Percentiles rank a stretch among this genome's conserved stretches.
These are phyloP conservation scores for Leiothrix lutea DNA, from an alignment of 2,113 vertebrate genomes.

Conservation along the genomic window DNA sequence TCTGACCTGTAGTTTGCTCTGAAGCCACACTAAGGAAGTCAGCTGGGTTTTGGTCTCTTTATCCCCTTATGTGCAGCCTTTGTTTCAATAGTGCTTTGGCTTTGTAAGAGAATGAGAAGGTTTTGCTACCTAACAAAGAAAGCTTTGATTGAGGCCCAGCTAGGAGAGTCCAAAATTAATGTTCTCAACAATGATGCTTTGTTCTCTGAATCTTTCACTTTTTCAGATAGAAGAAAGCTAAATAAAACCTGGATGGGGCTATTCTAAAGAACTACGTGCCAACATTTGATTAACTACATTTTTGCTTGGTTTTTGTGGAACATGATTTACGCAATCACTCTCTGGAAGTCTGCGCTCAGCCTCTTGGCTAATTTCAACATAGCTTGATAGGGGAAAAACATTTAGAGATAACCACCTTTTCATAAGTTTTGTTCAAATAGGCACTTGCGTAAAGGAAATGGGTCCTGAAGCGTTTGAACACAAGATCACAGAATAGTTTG, in stretches of 20 bases:
- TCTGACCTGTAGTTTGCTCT: background rate
- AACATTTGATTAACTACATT: constrained; percentile 6
- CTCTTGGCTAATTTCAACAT: background rate
- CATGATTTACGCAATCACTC: background rate
- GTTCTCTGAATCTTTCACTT: constrained; percentile 38
- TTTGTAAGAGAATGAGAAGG: constrained; percentile 19
- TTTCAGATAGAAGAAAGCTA: constrained; percentile 40
- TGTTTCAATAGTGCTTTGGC: constrained; percentile 35
- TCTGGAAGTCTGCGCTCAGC: background rate
- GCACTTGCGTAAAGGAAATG: background rate
- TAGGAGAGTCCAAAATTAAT: constrained; percentile 44
- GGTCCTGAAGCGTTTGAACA: background rate
- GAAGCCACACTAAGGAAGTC: background rate
- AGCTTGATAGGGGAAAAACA: background rate
- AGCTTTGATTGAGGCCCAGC: constrained; percentile 32
- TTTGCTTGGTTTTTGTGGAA: background rate
- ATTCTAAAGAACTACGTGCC: background rate
- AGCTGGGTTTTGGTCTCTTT: constrained; percentile 19
- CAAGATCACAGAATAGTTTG: background rate
- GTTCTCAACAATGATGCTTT: constrained; percentile 45
- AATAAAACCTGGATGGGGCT: constrained; percentile 16
- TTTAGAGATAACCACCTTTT: background rate
- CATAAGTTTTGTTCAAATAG: background rate
- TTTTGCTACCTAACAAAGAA: constrained; percentile 47
- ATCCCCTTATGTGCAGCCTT: background rate